Conservation (phyloP, 2,113 vertebrate species). For the Gambusia holbrooki region DNA sequence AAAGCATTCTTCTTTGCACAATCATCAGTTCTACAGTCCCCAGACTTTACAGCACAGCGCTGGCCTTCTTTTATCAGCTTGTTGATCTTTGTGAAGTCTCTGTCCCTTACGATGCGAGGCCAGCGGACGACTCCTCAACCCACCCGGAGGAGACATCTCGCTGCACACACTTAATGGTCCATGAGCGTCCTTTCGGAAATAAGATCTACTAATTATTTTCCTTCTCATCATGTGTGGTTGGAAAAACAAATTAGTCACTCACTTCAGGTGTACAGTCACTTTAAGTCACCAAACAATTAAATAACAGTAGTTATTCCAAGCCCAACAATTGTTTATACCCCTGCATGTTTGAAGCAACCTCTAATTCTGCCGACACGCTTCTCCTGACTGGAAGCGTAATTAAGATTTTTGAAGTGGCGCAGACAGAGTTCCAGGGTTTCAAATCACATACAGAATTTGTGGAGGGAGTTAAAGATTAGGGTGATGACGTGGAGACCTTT, state of each 20-base stretch:
- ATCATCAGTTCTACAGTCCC: background rate
- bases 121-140: too few species aligned
- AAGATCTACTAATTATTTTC: background rate
- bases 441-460: background rate
- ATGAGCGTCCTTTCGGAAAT: background rate
- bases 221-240: background rate
- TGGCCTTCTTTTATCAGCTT: background rate
- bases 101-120: background rate
- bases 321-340: background rate
- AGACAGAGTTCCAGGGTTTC: background rate
- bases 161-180: background rate
- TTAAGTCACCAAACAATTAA: background rate
- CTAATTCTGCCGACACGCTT: too few species aligned
- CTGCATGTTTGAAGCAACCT: background rate
- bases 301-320: background rate
- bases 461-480: too few species aligned
- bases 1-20: background rate
- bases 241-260: background rate
- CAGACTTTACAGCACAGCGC: background rate
- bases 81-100: background rate
- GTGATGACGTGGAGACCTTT: too few species aligned
- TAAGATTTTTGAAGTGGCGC: background rate
- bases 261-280: background rate
- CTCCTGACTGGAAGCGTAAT: too few species aligned
- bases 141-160: background rate